Percentiles rank a stretch among this genome's conserved stretches.
Evolutionary conservation across 1,140 invertebrate genomes (phyloP).

Genomic region (Neodiprion fabricii): DNA sequence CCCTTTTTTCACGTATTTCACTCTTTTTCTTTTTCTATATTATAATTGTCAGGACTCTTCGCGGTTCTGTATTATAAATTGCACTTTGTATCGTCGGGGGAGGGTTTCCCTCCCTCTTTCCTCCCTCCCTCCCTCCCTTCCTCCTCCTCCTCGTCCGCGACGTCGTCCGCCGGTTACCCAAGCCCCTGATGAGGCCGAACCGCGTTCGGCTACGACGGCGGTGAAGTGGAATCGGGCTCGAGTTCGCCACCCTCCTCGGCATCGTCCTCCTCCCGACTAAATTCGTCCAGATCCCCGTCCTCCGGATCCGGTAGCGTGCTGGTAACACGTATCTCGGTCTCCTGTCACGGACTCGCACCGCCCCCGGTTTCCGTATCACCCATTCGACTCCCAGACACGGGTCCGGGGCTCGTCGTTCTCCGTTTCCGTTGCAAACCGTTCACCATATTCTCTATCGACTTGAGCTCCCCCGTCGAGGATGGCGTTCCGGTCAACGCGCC

Average conservation of each 20-base stretch:
- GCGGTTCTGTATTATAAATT: conserved; percentile 13
- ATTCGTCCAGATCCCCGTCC: conserved; percentile 29
- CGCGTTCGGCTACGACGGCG: conserved; percentile 54
- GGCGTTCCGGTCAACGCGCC: conserved; percentile 45
- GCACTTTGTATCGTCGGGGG: conserved; percentile 17
- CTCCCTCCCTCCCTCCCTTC: background rate
- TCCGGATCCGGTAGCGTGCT: conserved; percentile 48
- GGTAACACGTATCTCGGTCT: conserved; percentile 50
- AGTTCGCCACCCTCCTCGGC: conserved; percentile 38
- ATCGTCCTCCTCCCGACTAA: conserved; percentile 31
- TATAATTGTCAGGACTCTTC: background rate
- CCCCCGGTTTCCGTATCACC: conserved; percentile 45
- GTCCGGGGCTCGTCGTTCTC: conserved; percentile 45
- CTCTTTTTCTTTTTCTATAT: background rate
- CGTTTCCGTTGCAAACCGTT: conserved; percentile 86
- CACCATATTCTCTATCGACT: conserved; percentile 97
- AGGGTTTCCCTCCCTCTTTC: background rate
- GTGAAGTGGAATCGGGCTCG: conserved; percentile 57
- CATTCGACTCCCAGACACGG: conserved; percentile 44
- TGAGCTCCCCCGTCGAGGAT: conserved; percentile 76
- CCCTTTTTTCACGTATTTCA: background rate
- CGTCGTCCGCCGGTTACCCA: conserved; percentile 15
- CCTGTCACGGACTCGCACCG: conserved; percentile 60
- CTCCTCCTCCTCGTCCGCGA: background rate
- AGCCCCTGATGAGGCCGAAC: background rate